Evolutionary conservation across 2,888 invertebrate genomes (phyloP), one percentile per base, ranked within the genome.

Genomic region (Orthonevra nobilis): DNA sequence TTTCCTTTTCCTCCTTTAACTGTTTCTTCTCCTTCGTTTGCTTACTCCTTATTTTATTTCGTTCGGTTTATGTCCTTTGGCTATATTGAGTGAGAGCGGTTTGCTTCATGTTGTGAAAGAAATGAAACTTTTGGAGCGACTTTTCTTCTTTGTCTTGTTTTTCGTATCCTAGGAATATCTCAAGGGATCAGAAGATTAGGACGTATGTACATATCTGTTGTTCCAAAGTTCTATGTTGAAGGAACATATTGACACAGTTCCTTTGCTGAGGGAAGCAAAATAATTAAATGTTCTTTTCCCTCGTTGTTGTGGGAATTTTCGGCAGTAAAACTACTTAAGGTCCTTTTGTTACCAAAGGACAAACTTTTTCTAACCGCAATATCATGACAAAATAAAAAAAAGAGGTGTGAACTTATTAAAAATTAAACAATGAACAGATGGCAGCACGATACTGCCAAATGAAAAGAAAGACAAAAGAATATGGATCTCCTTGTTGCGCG

Each of bases 371-470:
- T 36, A 6, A 17, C 23, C 23, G 20, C 58, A 36, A 12, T 54
- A 9, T 52, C 38, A 7, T 19, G 42, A 28, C 46, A 54, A 60
- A 74, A 23, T 23, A 26, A 15, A 75, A 23, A 20, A 19, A 17
- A 7, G 40, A 79, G 66, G 72, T 79, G 77, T 72, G 77, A 79
- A 79, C 60, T 72, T 66, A 79, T 79, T 34, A 70, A 79, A 66
- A 72, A 60, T 64, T 79, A 72, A 72, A 79, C 72, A 79, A 79
- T 54, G 61, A 61, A 17, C 72, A 10, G 54, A 52, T 44, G 64
- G 66, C 77, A 60, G 66, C n/a, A n/a, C n/a, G n/a, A n/a, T n/a
- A n/a, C n/a, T n/a, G n/a, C n/a, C n/a, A n/a, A n/a, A n/a, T 40
- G 15, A 42, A 34, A 58, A 63, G 26, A 64, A 61, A 60, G 19